Base-by-base conservation (phyloP, 2,888 invertebrate genomes). In the Aleiodes testaceus region DNA sequence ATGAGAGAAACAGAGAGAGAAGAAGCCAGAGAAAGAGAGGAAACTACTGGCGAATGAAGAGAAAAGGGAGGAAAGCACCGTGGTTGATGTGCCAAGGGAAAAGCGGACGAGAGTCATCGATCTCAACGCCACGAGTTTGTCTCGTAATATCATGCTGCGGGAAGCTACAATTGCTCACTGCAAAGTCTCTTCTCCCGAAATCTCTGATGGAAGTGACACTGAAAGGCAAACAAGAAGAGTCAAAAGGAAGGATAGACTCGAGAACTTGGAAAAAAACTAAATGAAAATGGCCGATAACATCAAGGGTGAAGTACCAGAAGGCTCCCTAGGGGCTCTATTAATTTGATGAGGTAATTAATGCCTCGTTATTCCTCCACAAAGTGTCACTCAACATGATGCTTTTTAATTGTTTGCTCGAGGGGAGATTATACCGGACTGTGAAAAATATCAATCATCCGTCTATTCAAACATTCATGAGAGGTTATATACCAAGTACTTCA, bases 301-400 rank as follows among this genome's bases (percentile, higher is more conserved):
- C 30, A 49, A 30, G 26, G 49, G 5, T 14, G 20, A n/a, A 63
- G 49, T 18, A 20, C 12, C 59, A 49, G 42, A 26, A 44, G 3
- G 16, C 20, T 20, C 7, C 14, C 9, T 26, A 30, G 26, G 59
- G 42, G 26, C 61, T 44, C 44, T 26, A 69, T 64, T 64, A 50
- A 69, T 69, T 64, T 64, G 64, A 69, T 61, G 64, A 44, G 50
- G 45, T 52, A 52, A 64, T 69, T 69, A 69, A 64, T 26, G 64
- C 36, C 64, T 44, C 42, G 52, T 69, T 64, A 53, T 52, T 53
- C 9, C 44, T 64, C 26, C 20, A 9, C 52, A 63, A 11, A 26
- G 22, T 63, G 52, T 69, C 63, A 52, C 42, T 11, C 20, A 22
- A 52, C 20, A 22, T 52, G 52, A 52, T 20, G 18, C 59, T 50